Percentiles rank a stretch among this genome's conserved stretches.
These are phyloP conservation scores for Diadegma fenestrale DNA, from an alignment of 2,888 invertebrate species.

Conservation along the genomic window DNA sequence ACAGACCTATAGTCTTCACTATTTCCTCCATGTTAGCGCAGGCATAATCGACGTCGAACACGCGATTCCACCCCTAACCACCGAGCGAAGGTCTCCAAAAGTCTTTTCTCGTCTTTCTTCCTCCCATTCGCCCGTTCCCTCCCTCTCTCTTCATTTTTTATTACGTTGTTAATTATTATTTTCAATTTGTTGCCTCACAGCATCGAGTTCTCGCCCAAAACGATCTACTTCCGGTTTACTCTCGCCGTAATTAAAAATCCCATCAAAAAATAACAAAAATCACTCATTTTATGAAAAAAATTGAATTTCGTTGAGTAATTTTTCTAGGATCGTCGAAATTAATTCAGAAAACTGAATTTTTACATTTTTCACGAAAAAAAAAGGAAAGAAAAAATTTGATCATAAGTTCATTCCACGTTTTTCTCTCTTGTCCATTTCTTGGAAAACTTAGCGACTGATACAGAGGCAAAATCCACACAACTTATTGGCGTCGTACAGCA, in stretches of 20 bases:
- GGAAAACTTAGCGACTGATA: conserved; percentile 11
- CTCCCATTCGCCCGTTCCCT: background rate
- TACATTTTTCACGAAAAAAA: background rate
- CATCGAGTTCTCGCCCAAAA: background rate
- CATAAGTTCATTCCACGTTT: background rate
- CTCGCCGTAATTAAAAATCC: background rate
- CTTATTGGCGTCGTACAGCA: conserved; percentile 48
- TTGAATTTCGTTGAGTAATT: no score
- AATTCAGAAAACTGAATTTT: background rate
- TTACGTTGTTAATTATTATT: conserved; percentile 38
- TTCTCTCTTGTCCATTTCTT: conserved; percentile 7
- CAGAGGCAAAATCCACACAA: conserved; percentile 43
- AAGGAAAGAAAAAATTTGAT: background rate
- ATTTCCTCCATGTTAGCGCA: conserved; percentile 34
- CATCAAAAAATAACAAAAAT: no score
- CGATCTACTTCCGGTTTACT: conserved; percentile 6
- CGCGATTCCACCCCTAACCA: conserved; percentile 51
- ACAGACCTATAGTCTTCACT: conserved; percentile 16
- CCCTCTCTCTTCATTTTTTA: background rate
- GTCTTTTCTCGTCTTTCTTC: conserved; percentile 21
- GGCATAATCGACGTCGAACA: conserved; percentile 62
- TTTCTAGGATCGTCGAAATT: background rate
- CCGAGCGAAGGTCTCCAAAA: conserved; percentile 53
- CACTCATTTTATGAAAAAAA: no score
- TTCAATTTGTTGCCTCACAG: conserved; percentile 26